Percentiles rank a stretch among this genome's conserved stretches.
Evolutionary conservation across 2,797 vertebrate genomes (phyloP).

Genomic region (Prunella strophiata): DNA sequence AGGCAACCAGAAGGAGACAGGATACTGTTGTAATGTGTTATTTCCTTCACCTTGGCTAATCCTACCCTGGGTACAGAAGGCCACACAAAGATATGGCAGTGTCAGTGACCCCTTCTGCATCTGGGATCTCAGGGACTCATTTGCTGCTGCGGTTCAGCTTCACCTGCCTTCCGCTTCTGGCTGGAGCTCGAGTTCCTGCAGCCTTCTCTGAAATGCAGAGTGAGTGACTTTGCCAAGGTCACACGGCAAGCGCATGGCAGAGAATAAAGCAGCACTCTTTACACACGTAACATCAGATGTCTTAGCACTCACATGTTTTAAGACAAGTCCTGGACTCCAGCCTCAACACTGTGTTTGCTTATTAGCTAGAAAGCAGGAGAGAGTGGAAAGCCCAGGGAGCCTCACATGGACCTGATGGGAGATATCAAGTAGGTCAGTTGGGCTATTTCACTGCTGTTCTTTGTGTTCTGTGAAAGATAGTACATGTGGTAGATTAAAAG

Average conservation of each 20-base stretch:
- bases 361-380: neutral
- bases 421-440: neutral
- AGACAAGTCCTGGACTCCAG: neutral
- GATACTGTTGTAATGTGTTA: neutral
- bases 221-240: neutral
- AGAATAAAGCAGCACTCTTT: neutral
- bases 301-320: neutral
- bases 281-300: neutral
- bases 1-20: neutral
- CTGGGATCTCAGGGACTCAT: constrained; percentile 11
- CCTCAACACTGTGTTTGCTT: neutral
- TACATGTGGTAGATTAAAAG: neutral
- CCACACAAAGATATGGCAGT: neutral
- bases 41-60: neutral
- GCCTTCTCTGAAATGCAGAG: constrained; percentile 30
- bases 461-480: neutral
- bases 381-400: neutral
- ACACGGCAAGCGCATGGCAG: fast-evolving
- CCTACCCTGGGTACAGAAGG: neutral
- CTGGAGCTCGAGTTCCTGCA: neutral
- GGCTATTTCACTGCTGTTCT: neutral
- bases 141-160: neutral
- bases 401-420: neutral
- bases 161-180: fast-evolving
- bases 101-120: neutral